phyloP scores from a whole-genome alignment of 1,140 invertebrate genomes.

The Cecropterus lyciades region DNA sequence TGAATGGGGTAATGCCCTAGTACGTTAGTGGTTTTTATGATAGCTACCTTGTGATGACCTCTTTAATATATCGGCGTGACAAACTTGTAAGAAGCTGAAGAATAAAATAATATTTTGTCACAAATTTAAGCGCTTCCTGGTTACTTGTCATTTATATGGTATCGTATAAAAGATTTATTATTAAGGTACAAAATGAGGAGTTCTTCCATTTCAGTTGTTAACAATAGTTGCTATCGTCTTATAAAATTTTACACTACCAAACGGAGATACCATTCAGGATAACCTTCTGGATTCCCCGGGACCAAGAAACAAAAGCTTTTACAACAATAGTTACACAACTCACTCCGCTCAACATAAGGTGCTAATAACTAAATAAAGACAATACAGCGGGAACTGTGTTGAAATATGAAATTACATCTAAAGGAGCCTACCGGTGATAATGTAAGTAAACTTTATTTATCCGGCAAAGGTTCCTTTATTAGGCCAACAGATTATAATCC shows the following conservation, averaged over 20 bases:
- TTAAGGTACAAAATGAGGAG: too few species aligned
- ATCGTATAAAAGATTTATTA: too few species aligned
- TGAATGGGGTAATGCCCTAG: too few species aligned
- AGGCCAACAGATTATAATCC: constrained; percentile 41
- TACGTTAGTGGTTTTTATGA: too few species aligned
- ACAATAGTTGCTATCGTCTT: too few species aligned
- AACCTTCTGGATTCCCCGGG: not conserved
- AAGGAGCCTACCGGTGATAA: constrained; percentile 35
- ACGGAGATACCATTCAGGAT: not conserved
- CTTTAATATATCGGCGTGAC: too few species aligned
- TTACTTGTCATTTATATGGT: too few species aligned
- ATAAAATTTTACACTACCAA: not conserved
- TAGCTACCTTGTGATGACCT: too few species aligned
- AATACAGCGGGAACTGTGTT: constrained; percentile 19
- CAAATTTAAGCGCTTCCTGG: too few species aligned
- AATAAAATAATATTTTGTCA: too few species aligned
- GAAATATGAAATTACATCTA: constrained; percentile 43
- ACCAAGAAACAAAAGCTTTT: constrained; percentile 11
- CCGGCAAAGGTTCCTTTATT: constrained; percentile 43
- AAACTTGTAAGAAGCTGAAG: too few species aligned
- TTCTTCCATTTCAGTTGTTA: too few species aligned
- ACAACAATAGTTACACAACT: constrained; percentile 34
- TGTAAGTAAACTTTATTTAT: constrained; percentile 44
- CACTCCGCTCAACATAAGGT: constrained; percentile 9
- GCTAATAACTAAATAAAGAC: constrained; percentile 32